Evolutionary conservation across 1,140 invertebrate species (phyloP), one percentile per base, ranked within the genome.

Genomic region (Nylanderia fulva): DNA sequence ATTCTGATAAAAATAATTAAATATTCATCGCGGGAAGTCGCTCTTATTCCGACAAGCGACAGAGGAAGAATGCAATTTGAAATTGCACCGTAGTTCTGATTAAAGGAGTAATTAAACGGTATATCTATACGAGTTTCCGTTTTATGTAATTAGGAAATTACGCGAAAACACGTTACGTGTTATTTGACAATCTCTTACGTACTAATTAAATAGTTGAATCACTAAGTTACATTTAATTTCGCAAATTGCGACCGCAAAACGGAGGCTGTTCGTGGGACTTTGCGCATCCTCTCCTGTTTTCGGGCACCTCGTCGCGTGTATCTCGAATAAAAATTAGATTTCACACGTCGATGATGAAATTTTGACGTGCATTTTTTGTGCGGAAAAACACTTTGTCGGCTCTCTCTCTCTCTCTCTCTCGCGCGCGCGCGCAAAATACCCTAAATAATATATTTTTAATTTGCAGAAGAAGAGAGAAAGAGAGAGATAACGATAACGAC

Each of bases 401-500:
- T n/a, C n/a, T 18, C 33, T 1, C 3, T 5, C 1, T 1, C 11
- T 21, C 11, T 56, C 15, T 54, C n/a, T 24, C 24, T 36, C 27
- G 61, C 4, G 15, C 9, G 68, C 18, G 24, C 24, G 33, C 33
- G 21, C 15, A 24, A 42, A 42, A 54, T 56, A 42, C 13, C 1
- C 15, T 39, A 11, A 80, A 71, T 80, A 69, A 80, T 80, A 56
- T 18, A 80, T 29, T 58, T 71, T 71, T 80, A 80, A 80, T 80
- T 71, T 11, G 4, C 21, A n/a, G n/a, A 29, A 4, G 5, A n/a
- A 5, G 5, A 9, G 18, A 52, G 7, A 48, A 15, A 18, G 13
- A 48, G 15, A 63, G n/a, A 15, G 7, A 18, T 4, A 63, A n/a
- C 9, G 7, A 27, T 5, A 45, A 18, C 21, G 3, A 24, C n/a